Evolutionary conservation across 2,797 vertebrate genomes (phyloP).

Genomic region (Falco concolor): DNA sequence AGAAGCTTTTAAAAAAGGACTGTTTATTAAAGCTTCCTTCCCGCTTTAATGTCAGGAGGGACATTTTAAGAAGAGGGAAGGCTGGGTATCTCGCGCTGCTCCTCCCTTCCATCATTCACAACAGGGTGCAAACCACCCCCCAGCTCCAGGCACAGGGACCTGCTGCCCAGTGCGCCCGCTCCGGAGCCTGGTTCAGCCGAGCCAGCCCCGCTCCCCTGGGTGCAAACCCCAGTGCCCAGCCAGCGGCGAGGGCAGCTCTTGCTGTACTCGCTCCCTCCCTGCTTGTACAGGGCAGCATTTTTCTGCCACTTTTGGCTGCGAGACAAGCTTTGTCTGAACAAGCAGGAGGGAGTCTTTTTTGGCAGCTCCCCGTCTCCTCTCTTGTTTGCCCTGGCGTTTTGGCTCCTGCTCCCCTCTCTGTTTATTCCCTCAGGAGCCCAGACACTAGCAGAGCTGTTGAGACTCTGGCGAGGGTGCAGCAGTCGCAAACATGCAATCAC

Average conservation of each 20-base stretch:
- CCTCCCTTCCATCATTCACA: neutral
- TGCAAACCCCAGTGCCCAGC: neutral
- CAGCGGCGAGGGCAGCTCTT: neutral
- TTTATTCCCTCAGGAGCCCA: constrained; percentile 55
- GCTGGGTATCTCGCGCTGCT: neutral
- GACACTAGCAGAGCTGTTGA: constrained; percentile 14
- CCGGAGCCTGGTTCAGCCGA: neutral
- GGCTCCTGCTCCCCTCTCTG: constrained; percentile 51
- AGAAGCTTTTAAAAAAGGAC: neutral
- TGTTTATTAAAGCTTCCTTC: neutral
- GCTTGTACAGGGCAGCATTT: constrained; percentile 12
- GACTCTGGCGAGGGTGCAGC: constrained; percentile 4
- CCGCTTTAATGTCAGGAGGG: neutral
- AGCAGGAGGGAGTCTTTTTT: constrained; percentile 24
- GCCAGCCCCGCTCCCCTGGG: neutral
- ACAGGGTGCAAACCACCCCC: neutral
- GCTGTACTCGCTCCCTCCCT: neutral
- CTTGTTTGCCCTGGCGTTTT: constrained; percentile 32
- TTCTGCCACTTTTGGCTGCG: neutral
- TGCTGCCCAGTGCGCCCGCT: fast-evolving
- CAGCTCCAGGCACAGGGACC: neutral
- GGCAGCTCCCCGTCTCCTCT: neutral
- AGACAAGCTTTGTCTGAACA: constrained; percentile 58
- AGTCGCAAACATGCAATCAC: neutral
- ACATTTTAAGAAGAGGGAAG: neutral